A percentile compares a stretch with the other conserved stretches of the same genome.
Evolutionary conservation across 2,113 vertebrate genomes (phyloP).

Genomic region (Brachyhypopomus gauderio): DNA sequence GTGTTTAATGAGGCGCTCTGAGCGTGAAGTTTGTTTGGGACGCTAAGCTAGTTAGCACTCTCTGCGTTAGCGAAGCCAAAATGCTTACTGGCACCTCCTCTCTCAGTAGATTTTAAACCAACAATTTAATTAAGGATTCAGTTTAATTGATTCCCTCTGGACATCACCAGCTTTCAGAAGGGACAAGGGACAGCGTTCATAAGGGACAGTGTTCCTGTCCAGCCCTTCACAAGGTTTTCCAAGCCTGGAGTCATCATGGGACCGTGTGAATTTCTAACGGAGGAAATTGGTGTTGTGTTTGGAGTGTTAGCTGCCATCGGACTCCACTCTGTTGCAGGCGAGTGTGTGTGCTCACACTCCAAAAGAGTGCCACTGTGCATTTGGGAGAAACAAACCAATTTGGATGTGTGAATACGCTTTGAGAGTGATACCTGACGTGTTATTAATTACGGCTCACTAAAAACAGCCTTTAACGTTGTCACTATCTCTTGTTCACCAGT

Average conservation of each 20-base stretch:
- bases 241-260: slow-evolving; percentile 16
- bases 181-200: not conserved
- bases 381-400: slow-evolving; percentile 20
- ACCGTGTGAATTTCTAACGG: slow-evolving; percentile 37
- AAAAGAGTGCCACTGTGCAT: not conserved
- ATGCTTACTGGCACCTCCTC: slow-evolving; percentile 22
- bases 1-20: not conserved
- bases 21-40: not conserved
- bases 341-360: slow-evolving; percentile 39
- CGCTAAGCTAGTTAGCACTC: not conserved
- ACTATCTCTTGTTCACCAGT: slow-evolving; percentile 9
- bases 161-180: slow-evolving; percentile 36
- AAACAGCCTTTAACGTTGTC: slow-evolving; percentile 30
- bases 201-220: slow-evolving; percentile 3
- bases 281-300: not conserved
- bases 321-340: not conserved
- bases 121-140: slow-evolving; percentile 50
- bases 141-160: slow-evolving; percentile 49
- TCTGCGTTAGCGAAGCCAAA: not conserved
- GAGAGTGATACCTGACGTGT: slow-evolving; percentile 50
- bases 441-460: slow-evolving; percentile 51
- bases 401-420: slow-evolving; percentile 50
- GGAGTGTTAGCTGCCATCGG: not conserved
- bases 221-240: slow-evolving; percentile 12
- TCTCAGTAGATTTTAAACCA: slow-evolving; percentile 27